Evolutionary conservation across 2,113 vertebrate genomes (phyloP), one percentile per base, ranked within the genome.

Genomic region (Callorhinus ursinus): DNA sequence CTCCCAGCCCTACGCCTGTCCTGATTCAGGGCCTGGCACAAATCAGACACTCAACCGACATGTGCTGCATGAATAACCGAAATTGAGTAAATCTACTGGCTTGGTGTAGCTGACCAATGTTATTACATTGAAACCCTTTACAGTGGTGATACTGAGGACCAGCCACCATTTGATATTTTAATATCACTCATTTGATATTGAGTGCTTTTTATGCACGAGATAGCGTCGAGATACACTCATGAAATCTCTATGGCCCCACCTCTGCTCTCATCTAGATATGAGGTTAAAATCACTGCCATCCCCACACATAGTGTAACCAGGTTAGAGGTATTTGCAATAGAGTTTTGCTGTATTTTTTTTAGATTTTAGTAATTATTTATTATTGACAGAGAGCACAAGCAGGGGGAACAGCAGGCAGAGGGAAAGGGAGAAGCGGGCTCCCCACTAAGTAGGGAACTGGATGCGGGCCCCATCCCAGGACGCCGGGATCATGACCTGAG

Each of bases 271-370:
- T 59, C 42, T 51, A 91, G 55, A 90, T 7, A 4, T 57, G 16
- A 46, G 39, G 63, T 77, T 93, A 55, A 65, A 94, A 46, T 81
- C 31, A 49, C 19, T 76, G 4, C 57, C 57, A 39, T 76, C 22
- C 12, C 7, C 24, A 81, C 5, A 79, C 13, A n/a, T 59, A 82
- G 14, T 94, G 36, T 86, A 46, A 83, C 28, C 55, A 87, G 10
- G 76, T 89, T 71, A 33, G 24, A 93, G 8, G 46, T 57, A 28
- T 61, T 90, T 87, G 72, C 39, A 90, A 22, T 65, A 71, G 59
- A 67, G 15, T 65, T 90, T 91, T 95, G 36, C 33, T 39, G 51
- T 31, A 53, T 81, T 91, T 90, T 96, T 87, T 21, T 57, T 57
- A 57, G 55, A 57, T 57, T 57, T 57, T 57, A 57, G 21, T 46